Evolutionary conservation across 2,888 invertebrate species (phyloP).

Genomic region (Bellardia bayeri): DNA sequence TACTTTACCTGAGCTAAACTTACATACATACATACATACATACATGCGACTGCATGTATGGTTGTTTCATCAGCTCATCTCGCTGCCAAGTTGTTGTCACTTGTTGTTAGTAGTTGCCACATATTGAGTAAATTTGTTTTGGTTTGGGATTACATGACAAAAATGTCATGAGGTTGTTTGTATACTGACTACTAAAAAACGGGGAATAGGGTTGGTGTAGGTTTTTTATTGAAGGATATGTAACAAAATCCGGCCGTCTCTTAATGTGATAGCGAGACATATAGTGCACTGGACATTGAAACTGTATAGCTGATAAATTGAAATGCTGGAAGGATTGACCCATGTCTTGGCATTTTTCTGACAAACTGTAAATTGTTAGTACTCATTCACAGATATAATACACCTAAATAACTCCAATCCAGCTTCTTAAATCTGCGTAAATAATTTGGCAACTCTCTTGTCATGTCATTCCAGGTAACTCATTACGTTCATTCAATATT

Average conservation of each 20-base stretch:
- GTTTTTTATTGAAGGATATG: too few species aligned
- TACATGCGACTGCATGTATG: conserved; percentile 2
- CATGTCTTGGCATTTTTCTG: too few species aligned
- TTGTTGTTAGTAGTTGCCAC: conserved; percentile 24
- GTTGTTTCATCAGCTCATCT: conserved; percentile 28
- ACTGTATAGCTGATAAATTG: too few species aligned
- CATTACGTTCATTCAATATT: conserved; percentile 61
- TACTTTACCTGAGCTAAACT: conserved; percentile 56
- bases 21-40: neutral
- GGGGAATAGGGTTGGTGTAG: too few species aligned
- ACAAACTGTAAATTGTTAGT: neutral
- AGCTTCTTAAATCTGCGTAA: neutral
- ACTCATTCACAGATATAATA: neutral
- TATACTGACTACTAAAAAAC: too few species aligned
- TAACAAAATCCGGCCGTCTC: too few species aligned
- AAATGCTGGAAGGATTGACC: too few species aligned
- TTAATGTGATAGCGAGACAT: too few species aligned
- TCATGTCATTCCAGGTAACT: conserved; percentile 33
- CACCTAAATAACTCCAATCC: too few species aligned
- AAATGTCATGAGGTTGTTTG: too few species aligned
- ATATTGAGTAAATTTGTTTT: neutral
- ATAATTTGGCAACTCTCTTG: conserved; percentile 20
- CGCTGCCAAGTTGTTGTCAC: conserved; percentile 23
- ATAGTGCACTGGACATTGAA: too few species aligned
- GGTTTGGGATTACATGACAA: neutral